Evolutionary conservation across 2,888 invertebrate species (phyloP).

Genomic region (Caenorhabditis doughertyi): DNA sequence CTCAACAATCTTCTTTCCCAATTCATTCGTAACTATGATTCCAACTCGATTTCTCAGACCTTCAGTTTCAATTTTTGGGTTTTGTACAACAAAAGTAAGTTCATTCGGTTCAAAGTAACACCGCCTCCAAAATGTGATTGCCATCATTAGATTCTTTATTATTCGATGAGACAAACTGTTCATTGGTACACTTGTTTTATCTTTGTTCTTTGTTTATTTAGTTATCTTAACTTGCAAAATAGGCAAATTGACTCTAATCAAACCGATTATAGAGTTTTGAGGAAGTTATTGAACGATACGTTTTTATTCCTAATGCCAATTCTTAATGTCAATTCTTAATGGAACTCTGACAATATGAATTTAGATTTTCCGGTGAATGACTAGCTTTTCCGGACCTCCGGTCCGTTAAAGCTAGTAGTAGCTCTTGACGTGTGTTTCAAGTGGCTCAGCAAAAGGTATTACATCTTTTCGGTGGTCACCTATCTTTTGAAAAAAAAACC

Average conservation of each 20-base stretch:
- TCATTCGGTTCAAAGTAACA: slow-evolving; percentile 41
- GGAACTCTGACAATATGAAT: too few relatives aligned
- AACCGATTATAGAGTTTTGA: too few relatives aligned
- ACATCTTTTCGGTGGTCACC: too few relatives aligned
- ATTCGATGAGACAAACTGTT: slow-evolving; percentile 37
- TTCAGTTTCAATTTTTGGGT: slow-evolving; percentile 29
- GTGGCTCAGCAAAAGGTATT: too few relatives aligned
- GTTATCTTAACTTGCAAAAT: background rate
- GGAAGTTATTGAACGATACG: too few relatives aligned
- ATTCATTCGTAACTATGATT: slow-evolving; percentile 38
- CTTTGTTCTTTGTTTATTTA: background rate
- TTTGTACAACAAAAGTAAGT: slow-evolving; percentile 46
- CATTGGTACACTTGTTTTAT: slow-evolving; percentile 27
- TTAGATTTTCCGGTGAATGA: too few relatives aligned
- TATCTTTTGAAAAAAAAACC: too few relatives aligned
- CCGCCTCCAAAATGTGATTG: slow-evolving; percentile 6
- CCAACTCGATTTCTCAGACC: slow-evolving; percentile 44
- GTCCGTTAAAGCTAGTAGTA: too few relatives aligned
- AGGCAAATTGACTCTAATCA: background rate
- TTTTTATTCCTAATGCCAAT: too few relatives aligned
- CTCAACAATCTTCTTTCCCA: background rate
- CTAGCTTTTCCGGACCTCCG: too few relatives aligned
- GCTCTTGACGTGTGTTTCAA: too few relatives aligned
- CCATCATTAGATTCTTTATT: slow-evolving; percentile 44
- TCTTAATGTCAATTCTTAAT: too few relatives aligned